Evolutionary conservation across 2,797 vertebrate species (phyloP), one percentile per base, ranked within the genome.

Genomic region (Epinephelus awoara): DNA sequence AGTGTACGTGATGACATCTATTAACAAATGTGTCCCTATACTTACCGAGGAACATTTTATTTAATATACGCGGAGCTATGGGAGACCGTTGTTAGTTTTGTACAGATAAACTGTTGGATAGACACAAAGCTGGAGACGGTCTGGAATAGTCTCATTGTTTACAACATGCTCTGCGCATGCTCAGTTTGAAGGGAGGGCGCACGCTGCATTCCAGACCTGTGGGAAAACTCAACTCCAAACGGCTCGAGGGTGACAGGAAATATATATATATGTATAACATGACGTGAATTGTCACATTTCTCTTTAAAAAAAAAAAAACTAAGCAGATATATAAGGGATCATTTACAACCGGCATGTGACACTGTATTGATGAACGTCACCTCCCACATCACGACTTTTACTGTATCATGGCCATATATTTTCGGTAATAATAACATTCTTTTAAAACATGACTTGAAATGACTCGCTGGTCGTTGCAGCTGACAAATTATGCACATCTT

Each of bases 71-170:
- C 67, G 47, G 63, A 83, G 58, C 55, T 59, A 46, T 58, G 44
- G 18, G 72, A 80, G 70, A 68, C 59, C 72, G 74, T 68, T 68
- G 54, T 76, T 90, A 89, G 81, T 90, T 91, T 79, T 82, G 42
- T 54, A 82, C 82, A 83, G 72, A 91, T 84, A 82, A 89, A 89
- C 70, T 86, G 88, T 90, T 84, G 77, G 82, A 85, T 11, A 94
- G 91, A 95, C 94, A 95, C 92, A 94, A 94, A 92, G 94, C 92
- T 93, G 49, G 46, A 89, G 84, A 93, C 91, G 85, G 93, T 94
- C 92, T 93, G 93, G 93, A 94, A 94, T 63, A 85, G 93, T 84
- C 92, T 94, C 94, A 95, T 95, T 96, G 95, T 96, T 96, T 96
- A 96, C 95, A 94, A 95, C 91, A 84, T 80, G 56, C 47, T 87